phyloP scores from a whole-genome alignment of 2,797 vertebrate species.

The Sylvia borin region DNA sequence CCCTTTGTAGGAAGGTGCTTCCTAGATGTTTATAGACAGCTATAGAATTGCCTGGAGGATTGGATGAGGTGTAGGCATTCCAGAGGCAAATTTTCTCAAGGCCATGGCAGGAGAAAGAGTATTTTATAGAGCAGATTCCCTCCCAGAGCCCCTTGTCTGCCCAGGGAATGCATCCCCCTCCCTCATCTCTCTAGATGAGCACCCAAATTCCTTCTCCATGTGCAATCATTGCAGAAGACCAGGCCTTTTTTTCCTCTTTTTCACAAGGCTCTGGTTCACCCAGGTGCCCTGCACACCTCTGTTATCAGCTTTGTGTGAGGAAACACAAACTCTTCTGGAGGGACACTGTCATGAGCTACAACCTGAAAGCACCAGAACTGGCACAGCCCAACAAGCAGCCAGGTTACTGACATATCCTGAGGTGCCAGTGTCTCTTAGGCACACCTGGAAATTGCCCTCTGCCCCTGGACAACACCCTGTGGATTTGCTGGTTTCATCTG shows the following conservation, averaged over 20 bases:
- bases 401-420: background rate
- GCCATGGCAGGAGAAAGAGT: background rate
- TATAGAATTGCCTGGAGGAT: background rate
- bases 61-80: background rate
- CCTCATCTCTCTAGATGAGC: background rate
- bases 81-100: background rate
- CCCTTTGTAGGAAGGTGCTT: background rate
- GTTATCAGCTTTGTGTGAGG: fast-evolving
- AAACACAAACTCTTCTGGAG: background rate
- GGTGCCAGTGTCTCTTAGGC: background rate
- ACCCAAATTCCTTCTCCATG: background rate
- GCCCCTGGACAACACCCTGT: background rate
- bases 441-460: background rate
- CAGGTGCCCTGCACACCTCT: background rate
- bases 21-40: background rate
- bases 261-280: background rate
- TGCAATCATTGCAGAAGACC: background rate
- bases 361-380: background rate
- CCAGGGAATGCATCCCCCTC: background rate
- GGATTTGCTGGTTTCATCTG: background rate
- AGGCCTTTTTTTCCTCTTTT: background rate
- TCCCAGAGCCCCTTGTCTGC: background rate
- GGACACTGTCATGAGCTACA: background rate
- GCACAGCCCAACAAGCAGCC: background rate
- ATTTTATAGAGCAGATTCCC: background rate